Base-by-base conservation (phyloP, 2,888 invertebrate species). In the Craniophora ligustri region DNA sequence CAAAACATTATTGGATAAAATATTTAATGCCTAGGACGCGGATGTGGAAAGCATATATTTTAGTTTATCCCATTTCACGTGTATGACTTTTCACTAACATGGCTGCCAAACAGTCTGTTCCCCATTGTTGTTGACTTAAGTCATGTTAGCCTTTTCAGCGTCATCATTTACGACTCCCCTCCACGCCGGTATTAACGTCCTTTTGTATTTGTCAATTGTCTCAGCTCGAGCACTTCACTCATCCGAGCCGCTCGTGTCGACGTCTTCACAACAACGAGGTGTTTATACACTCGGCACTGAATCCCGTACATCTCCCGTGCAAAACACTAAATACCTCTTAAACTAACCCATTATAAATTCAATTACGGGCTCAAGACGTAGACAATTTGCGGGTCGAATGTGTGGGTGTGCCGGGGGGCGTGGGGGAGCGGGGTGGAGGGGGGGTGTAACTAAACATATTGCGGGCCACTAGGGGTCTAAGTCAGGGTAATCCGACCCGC, bases 341-440 rank as follows among this genome's bases (percentile, higher is more conserved):
- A 89, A 90, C 88, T 88, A 87, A 88, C 86, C 89, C 82, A 90
- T 92, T 92, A 92, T 91, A 91, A 90, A 91, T 92, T 91, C 91
- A 90, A 92, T 91, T 90, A 92, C 85, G 83, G 75, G 75, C 84
- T 85, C 82, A 88, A 88, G 88, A 87, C 84, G 85, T 71, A 87
- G 85, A 89, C 86, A 87, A 88, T 90, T 87, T 86, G 87, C 79
- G 81, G 81, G 81, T 54, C 74, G 76, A 73, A 79, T 77, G 72
- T 68, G 66, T 64, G 60, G 69, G 72, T 61, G 53, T 55, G 48
- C 50, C 48, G 40, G 58, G 63, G 50, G 62, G 34, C 26, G 57
- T 11, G 42, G 47, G 34, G 47, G 59, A 45, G 64, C 44, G 57
- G 39, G 40, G 42, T 47, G 32, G 16, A 38, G 35, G n/a, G 31